Conservation (phyloP, 2,113 vertebrate genomes). For the Trematomus loennbergii region DNA sequence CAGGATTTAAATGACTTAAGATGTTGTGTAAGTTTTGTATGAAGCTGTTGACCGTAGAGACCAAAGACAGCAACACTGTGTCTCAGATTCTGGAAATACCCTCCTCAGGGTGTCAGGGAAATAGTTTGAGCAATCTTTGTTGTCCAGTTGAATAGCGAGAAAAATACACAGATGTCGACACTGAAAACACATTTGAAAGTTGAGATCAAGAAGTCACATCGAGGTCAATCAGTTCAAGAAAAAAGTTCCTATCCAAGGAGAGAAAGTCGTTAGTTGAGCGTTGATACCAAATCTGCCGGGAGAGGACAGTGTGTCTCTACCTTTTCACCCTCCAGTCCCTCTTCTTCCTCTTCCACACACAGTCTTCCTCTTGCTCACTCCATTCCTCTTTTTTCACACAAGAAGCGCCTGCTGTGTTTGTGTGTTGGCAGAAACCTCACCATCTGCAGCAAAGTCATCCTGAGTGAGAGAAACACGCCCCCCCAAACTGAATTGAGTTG, state of each 20-base stretch:
- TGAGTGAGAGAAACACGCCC: background rate
- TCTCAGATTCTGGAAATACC: constrained; percentile 40
- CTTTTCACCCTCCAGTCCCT: background rate
- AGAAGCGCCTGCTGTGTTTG: background rate
- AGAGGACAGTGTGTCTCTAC: background rate
- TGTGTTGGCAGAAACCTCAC: constrained; percentile 25
- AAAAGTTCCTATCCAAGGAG: background rate
- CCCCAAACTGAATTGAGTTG: background rate
- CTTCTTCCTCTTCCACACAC: constrained; percentile 20
- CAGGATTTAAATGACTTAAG: background rate
- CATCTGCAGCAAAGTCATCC: constrained; percentile 7
- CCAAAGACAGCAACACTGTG: background rate
- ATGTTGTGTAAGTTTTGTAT: constrained; percentile 8
- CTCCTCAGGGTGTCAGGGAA: background rate
- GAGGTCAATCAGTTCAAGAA: background rate
- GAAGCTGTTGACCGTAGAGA: constrained; percentile 11
- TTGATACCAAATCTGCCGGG: background rate
- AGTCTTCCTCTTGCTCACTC: background rate
- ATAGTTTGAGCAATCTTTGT: background rate
- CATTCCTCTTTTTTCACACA: background rate
- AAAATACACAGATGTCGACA: background rate
- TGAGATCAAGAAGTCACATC: background rate
- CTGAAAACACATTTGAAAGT: background rate
- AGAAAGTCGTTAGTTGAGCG: background rate
- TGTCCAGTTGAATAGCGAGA: background rate